These are phyloP conservation scores for Drosophila pandora DNA, from an alignment of 1,140 invertebrate species.

Conservation along the genomic window DNA sequence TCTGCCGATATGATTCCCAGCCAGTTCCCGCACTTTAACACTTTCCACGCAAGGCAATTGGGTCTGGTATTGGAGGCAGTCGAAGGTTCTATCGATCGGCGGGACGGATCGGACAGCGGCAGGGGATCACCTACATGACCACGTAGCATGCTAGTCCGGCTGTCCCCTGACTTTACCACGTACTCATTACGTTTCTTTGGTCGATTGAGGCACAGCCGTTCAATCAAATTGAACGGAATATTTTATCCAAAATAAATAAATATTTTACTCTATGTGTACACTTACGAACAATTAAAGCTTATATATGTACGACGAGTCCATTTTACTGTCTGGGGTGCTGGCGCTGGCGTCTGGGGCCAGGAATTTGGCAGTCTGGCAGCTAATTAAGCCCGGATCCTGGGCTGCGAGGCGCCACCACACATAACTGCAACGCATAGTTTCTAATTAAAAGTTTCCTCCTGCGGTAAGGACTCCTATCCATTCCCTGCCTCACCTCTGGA, in stretches of 20 bases:
- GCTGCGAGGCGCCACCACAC: slow-evolving; percentile 30
- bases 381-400: slow-evolving; percentile 26
- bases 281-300: slow-evolving; percentile 21
- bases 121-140: too few species aligned
- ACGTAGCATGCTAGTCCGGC: too few species aligned
- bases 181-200: not conserved
- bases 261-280: slow-evolving; percentile 56
- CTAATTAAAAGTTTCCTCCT: slow-evolving; percentile 61
- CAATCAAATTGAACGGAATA: slow-evolving; percentile 61
- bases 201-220: slow-evolving; percentile 10
- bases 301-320: not conserved
- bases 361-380: not conserved
- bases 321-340: not conserved
- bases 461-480: not conserved
- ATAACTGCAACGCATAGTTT: slow-evolving; percentile 51
- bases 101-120: not conserved
- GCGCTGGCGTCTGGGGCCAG: not conserved
- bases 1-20: slow-evolving; percentile 4
- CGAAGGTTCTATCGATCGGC: slow-evolving; percentile 4
- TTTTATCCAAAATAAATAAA: slow-evolving; percentile 22
- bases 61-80: slow-evolving; percentile 5
- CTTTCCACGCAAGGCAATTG: slow-evolving; percentile 22
- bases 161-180: not conserved
- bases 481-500: not conserved
- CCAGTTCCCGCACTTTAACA: not conserved